Evolutionary conservation across 2,888 invertebrate species (phyloP), one percentile per base, ranked within the genome.

Genomic region (Prionchulus punctatus): DNA sequence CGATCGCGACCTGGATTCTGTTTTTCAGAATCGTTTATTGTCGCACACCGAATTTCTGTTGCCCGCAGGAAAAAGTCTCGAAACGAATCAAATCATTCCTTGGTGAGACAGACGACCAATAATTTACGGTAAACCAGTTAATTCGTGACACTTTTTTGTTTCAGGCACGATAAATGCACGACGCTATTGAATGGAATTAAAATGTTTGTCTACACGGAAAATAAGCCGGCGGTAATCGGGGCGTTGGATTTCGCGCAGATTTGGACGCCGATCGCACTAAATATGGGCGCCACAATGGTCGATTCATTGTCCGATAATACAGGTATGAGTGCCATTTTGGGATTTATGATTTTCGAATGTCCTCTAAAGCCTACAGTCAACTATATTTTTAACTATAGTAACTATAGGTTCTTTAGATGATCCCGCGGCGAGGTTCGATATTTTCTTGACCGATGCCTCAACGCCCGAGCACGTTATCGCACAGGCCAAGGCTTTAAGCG

Each of bases 371-470:
- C 36, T 12, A 36, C 36, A 36, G 36, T n/a, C n/a, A n/a, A 36
- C 18, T 36, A 7, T 36, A 12, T 36, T 36, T 18, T 36, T 7
- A 36, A 36, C 36, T 18, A 36, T 36, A 36, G 36, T 36, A 36
- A 18, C 7, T 12, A 12, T 36, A 18, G 12, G 36, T 18, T 36
- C 18, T 7, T 36, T 12, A 12, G 45, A 45, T 23, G 18, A 12
- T 4, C 18, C 26, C 7, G 23, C 45, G 4, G 12, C 27, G 4
- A 30, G 28, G 28, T 15, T 67, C 21, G 66, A 72, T 59, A 63
- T 71, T 12, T 61, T 73, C 15, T 63, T 74, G 18, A 69, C 73
- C 7, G 75, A 75, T 60, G 58, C 50, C 15, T 63, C 65, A 4
- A 70, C 70, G 59, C 58, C 67, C 3, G 57, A 62, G 2, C 62